A percentile compares a stretch with the other conserved stretches of the same genome.
These are phyloP conservation scores for Acanthopagrus latus DNA, from an alignment of 2,797 vertebrate species.

Conservation along the genomic window DNA sequence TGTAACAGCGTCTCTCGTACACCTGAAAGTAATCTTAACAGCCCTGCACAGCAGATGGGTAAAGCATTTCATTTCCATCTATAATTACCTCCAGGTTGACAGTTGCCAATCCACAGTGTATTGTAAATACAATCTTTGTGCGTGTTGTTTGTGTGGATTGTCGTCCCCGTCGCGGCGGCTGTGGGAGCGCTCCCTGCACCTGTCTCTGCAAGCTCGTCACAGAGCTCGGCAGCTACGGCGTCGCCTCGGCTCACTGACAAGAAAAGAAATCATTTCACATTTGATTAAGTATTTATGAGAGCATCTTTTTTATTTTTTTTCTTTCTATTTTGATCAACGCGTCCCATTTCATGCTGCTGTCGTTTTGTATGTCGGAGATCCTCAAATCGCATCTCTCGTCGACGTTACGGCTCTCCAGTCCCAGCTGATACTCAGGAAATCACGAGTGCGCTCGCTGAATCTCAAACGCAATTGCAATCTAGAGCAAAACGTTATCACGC, in stretches of 20 bases:
- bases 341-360: conserved; percentile 47
- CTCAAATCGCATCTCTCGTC: conserved; percentile 40
- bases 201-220: conserved; percentile 58
- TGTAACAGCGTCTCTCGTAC: conserved; percentile 38
- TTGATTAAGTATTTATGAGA: conserved; percentile 79
- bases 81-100: conserved; percentile 73
- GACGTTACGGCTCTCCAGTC: conserved; percentile 31
- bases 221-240: conserved; percentile 48
- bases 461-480: conserved; percentile 42
- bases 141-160: conserved; percentile 58
- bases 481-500: conserved; percentile 21
- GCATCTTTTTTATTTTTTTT: conserved; percentile 66
- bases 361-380: conserved; percentile 45
- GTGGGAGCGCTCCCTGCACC: conserved; percentile 37
- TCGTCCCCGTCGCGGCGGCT: conserved; percentile 50
- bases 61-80: conserved; percentile 69
- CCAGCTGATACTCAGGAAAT: conserved; percentile 50
- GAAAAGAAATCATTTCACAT: conserved; percentile 77
- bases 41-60: conserved; percentile 61
- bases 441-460: conserved; percentile 19
- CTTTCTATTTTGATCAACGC: conserved; percentile 64
- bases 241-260: conserved; percentile 58
- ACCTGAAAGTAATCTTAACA: conserved; percentile 61
- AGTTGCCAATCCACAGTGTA: conserved; percentile 68
- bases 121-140: conserved; percentile 69